These are phyloP conservation scores for Drosophila falleni DNA, from an alignment of 2,888 invertebrate species.

Conservation along the genomic window DNA sequence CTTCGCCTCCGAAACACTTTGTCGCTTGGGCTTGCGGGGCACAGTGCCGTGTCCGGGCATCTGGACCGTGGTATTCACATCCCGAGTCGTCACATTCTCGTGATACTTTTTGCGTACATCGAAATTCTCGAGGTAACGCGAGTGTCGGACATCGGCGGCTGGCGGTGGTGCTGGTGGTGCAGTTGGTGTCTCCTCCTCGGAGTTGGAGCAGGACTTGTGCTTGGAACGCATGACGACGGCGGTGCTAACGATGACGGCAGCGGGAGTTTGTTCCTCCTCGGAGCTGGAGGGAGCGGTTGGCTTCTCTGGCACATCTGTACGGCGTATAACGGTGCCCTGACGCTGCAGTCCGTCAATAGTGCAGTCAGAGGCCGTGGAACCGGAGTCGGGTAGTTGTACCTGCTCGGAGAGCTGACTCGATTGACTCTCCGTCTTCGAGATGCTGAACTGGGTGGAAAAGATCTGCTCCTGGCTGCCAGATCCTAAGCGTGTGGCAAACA, in stretches of 20 bases:
- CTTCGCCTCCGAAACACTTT: constrained; percentile 63
- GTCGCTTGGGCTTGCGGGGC: constrained; percentile 79
- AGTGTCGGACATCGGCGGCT: constrained; percentile 78
- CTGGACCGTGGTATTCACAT: background rate
- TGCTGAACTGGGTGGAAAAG: constrained; percentile 89
- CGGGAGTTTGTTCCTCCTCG: constrained; percentile 77
- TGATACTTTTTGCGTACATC: constrained; percentile 84
- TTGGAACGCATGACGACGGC: constrained; percentile 81
- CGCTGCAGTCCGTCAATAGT: constrained; percentile 76
- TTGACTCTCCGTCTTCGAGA: constrained; percentile 88
- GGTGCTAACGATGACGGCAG: constrained; percentile 16
- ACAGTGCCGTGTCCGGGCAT: constrained; percentile 29
- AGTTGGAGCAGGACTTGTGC: constrained; percentile 81
- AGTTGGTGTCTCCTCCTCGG: constrained; percentile 79
- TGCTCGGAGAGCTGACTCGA: constrained; percentile 88
- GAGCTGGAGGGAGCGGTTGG: constrained; percentile 72
- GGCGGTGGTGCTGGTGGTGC: constrained; percentile 25
- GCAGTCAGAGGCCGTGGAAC: constrained; percentile 58
- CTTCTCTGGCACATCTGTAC: constrained; percentile 57
- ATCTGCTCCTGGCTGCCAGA: constrained; percentile 89
- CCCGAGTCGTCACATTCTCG: constrained; percentile 70
- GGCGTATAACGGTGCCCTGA: constrained; percentile 82
- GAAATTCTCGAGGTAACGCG: constrained; percentile 84
- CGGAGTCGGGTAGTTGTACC: constrained; percentile 77
- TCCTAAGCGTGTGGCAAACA: constrained; percentile 90